These are phyloP conservation scores for Halichoeres trimaculatus DNA, from an alignment of 2,113 vertebrate genomes.

Conservation along the genomic window DNA sequence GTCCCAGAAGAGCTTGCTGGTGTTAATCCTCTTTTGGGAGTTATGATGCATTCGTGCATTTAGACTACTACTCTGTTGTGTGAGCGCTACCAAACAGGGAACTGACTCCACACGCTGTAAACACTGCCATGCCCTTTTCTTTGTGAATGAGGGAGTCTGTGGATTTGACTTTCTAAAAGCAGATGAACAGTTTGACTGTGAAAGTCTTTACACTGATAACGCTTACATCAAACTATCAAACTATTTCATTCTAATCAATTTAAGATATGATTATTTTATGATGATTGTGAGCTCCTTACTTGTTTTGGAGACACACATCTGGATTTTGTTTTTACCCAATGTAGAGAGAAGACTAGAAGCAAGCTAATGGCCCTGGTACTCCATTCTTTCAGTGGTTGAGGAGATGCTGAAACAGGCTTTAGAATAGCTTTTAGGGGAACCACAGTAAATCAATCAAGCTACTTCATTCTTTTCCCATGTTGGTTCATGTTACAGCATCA, in stretches of 20 bases:
- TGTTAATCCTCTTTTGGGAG: constrained; percentile 83
- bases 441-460: constrained; percentile 74
- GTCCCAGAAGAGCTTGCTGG: constrained; percentile 71
- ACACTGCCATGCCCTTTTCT: constrained; percentile 8
- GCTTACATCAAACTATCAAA: not conserved
- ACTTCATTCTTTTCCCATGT: constrained; percentile 72
- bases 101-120: not conserved
- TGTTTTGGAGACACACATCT: not conserved
- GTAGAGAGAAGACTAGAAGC: not conserved
- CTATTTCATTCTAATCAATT: not conserved
- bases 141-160: not conserved
- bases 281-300: no score
- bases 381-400: constrained; percentile 30
- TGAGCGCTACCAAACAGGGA: constrained; percentile 32
- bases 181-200: not conserved
- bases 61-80: constrained; percentile 67
- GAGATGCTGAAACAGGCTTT: constrained; percentile 57
- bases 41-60: constrained; percentile 75
- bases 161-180: not conserved
- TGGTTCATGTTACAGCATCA: constrained; percentile 74
- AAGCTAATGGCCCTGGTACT: constrained; percentile 9
- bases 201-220: not conserved
- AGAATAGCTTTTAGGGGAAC: constrained; percentile 69
- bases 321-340: not conserved
- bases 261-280: no score